These are phyloP conservation scores for Philereme transversata DNA, from an alignment of 2,888 invertebrate genomes.

Conservation along the genomic window DNA sequence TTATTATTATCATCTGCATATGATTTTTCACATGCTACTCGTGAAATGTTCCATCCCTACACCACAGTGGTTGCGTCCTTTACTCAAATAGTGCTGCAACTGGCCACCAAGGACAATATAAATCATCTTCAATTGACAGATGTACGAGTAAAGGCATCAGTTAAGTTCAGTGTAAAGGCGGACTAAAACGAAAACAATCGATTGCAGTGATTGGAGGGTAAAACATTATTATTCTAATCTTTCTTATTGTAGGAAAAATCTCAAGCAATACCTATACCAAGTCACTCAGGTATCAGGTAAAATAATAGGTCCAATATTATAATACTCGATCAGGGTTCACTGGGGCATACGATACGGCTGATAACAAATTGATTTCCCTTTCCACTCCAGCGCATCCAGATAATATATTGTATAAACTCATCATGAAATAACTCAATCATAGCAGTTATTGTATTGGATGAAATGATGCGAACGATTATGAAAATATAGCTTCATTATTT, in stretches of 20 bases:
- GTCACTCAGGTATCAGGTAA: not conserved
- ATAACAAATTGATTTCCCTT: slow-evolving; percentile 1
- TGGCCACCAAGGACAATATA: too few species aligned
- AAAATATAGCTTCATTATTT: not conserved
- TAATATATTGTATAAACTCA: not conserved
- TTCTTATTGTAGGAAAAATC: not conserved
- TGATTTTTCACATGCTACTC: too few species aligned
- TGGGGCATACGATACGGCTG: slow-evolving; percentile 10
- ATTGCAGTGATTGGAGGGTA: not conserved
- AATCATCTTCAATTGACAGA: too few species aligned
- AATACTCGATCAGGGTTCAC: slow-evolving; percentile 4
- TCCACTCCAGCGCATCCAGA: slow-evolving; percentile 14
- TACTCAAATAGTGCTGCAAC: too few species aligned
- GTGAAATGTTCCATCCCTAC: too few species aligned
- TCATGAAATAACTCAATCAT: slow-evolving; percentile 17
- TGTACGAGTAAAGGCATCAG: too few species aligned
- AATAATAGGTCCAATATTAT: not conserved
- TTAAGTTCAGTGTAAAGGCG: not conserved
- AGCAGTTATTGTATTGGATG: not conserved
- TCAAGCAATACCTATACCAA: not conserved
- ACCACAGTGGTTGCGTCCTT: too few species aligned
- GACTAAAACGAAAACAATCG: not conserved
- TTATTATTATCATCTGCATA: too few species aligned
- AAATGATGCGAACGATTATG: not conserved
- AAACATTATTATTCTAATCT: not conserved